Evolutionary conservation across 2,797 vertebrate genomes (phyloP).

Genomic region (Adelosebastes latens): DNA sequence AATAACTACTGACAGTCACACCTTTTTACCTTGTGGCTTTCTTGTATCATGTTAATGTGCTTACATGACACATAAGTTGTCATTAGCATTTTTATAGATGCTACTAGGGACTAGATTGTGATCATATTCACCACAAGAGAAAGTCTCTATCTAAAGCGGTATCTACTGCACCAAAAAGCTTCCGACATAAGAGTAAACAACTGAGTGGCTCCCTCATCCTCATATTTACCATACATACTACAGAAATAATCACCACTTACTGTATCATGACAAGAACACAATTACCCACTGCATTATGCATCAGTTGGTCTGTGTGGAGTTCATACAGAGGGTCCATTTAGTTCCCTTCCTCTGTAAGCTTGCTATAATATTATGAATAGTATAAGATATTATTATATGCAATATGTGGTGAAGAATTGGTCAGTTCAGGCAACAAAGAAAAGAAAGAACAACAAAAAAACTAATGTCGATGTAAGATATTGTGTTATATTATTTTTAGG

Average conservation of each 20-base stretch:
- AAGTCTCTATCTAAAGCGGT: neutral
- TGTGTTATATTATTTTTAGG: too few species aligned
- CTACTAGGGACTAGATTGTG: neutral
- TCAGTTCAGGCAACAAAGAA: neutral
- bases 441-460: neutral
- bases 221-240: neutral
- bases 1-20: neutral
- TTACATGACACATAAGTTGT: neutral
- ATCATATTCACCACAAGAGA: neutral
- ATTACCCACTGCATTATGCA: neutral
- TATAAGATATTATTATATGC: neutral
- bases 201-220: neutral
- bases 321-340: neutral
- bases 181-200: neutral
- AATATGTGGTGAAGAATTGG: neutral
- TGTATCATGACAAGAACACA: neutral
- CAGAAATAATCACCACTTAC: neutral
- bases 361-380: neutral
- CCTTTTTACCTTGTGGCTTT: neutral
- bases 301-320: neutral
- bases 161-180: neutral
- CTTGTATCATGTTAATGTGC: neutral
- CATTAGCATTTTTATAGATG: conserved; percentile 5
- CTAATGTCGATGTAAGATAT: too few species aligned
- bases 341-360: neutral